phyloP scores from a whole-genome alignment of 2,888 invertebrate species.

The Pycnomerus fuliginosus region DNA sequence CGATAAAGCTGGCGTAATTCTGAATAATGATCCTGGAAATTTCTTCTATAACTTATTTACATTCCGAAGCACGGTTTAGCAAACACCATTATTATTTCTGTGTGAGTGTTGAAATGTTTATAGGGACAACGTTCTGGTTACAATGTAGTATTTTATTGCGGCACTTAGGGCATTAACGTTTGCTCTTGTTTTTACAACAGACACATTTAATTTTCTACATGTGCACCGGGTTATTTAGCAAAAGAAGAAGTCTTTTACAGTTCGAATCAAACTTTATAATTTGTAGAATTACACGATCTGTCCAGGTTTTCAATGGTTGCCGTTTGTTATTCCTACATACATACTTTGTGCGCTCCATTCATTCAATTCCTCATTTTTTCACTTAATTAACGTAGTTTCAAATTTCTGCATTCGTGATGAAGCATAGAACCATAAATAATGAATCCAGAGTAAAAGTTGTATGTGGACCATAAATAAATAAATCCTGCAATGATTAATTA shows the following conservation, averaged over 20 bases:
- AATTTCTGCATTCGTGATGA: too few relatives aligned
- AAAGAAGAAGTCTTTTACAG: constrained; percentile 6
- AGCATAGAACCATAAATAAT: constrained; percentile 15
- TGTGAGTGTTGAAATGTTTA: constrained; percentile 18
- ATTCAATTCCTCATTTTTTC: too few relatives aligned
- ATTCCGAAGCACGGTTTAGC: too few relatives aligned
- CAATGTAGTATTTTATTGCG: constrained; percentile 21
- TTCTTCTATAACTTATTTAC: too few relatives aligned
- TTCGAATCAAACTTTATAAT: constrained; percentile 13
- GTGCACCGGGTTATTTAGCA: too few relatives aligned
- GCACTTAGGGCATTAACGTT: constrained; percentile 18
- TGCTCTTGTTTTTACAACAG: constrained; percentile 21
- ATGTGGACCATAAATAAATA: constrained; percentile 9
- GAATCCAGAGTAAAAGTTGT: constrained; percentile 9
- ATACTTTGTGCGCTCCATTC: constrained; percentile 4
- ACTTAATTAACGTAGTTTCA: too few relatives aligned
- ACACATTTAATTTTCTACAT: constrained; percentile 26
- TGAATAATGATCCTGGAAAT: too few relatives aligned
- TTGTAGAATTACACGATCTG: constrained; percentile 6
- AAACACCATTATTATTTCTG: too few relatives aligned
- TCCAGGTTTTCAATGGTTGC: too few relatives aligned
- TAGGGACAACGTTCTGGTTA: constrained; percentile 16
- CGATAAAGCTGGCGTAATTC: too few relatives aligned
- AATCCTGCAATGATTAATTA: constrained; percentile 19
- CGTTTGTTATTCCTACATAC: too few relatives aligned